Evolutionary conservation across 2,113 vertebrate species (phyloP).

Genomic region (Rhizomys pruinosus): DNA sequence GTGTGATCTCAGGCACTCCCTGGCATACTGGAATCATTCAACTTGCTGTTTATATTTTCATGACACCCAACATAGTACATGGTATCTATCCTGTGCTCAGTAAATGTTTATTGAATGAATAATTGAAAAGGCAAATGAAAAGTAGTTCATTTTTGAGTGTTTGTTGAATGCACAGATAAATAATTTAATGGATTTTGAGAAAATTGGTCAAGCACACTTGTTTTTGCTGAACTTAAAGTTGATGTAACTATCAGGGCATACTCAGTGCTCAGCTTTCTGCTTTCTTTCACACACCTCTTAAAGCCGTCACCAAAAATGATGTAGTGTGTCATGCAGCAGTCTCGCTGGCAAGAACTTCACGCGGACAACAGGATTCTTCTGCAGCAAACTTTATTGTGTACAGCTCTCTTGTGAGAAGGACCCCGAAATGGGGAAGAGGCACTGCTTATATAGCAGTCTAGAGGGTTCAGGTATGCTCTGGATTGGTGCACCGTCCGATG

Average conservation of each 20-base stretch:
- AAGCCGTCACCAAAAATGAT: not conserved
- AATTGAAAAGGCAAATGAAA: slow-evolving; percentile 68
- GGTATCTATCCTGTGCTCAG: slow-evolving; percentile 27
- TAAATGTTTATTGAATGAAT: slow-evolving; percentile 75
- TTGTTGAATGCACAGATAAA: slow-evolving; percentile 65
- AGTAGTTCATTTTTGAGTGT: slow-evolving; percentile 43
- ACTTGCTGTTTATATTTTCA: slow-evolving; percentile 37
- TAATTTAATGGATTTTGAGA: slow-evolving; percentile 58
- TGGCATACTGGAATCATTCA: not conserved
- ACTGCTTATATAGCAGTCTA: too few relatives aligned
- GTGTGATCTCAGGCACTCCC: not conserved
- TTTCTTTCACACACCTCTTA: not conserved
- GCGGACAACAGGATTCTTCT: too few relatives aligned
- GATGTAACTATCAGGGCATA: not conserved
- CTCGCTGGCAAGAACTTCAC: too few relatives aligned
- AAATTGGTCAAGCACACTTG: not conserved
- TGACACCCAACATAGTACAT: not conserved
- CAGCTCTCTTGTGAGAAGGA: too few relatives aligned
- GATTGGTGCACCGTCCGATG: too few relatives aligned
- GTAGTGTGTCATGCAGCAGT: too few relatives aligned
- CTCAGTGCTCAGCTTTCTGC: not conserved
- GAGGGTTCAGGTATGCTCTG: too few relatives aligned
- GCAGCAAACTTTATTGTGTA: too few relatives aligned
- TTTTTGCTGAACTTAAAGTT: slow-evolving; percentile 47
- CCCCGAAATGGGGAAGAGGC: too few relatives aligned